A percentile compares a stretch with the other conserved stretches of the same genome.
phyloP scores from a whole-genome alignment of 2,797 vertebrate species.

The Myripristis murdjan region DNA sequence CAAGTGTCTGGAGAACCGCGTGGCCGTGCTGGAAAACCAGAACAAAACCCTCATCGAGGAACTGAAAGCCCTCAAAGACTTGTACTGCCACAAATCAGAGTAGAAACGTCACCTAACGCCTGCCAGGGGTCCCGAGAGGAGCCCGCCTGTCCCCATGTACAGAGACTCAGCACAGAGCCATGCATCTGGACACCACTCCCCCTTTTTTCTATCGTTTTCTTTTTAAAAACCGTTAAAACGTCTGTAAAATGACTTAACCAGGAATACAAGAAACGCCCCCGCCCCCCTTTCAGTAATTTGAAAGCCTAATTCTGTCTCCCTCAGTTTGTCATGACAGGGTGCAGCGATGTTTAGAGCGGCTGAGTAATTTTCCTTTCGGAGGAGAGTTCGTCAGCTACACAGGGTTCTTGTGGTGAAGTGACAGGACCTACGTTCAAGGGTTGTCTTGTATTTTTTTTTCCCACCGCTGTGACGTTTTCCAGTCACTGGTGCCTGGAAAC shows the following conservation, averaged over 20 bases:
- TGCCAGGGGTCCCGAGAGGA: slow-evolving; percentile 42
- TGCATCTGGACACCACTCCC: slow-evolving; percentile 70
- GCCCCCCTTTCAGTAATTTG: slow-evolving; percentile 20
- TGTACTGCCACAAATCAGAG: slow-evolving; percentile 99
- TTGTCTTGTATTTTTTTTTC: background rate
- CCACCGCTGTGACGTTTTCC: slow-evolving; percentile 60
- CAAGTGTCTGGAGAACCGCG: slow-evolving; percentile 99
- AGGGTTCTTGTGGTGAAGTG: slow-evolving; percentile 45
- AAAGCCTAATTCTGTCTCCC: slow-evolving; percentile 16
- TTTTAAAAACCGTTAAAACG: slow-evolving; percentile 70
- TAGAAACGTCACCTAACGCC: slow-evolving; percentile 80
- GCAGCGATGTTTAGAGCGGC: slow-evolving; percentile 3
- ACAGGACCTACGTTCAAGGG: background rate
- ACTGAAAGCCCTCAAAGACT: slow-evolving; percentile 99
- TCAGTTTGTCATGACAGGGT: slow-evolving; percentile 19
- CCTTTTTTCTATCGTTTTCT: slow-evolving; percentile 80
- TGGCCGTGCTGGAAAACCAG: slow-evolving; percentile 99
- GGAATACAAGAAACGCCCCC: slow-evolving; percentile 26
- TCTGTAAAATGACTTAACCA: slow-evolving; percentile 53
- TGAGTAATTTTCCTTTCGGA: background rate
- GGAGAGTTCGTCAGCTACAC: slow-evolving; percentile 13
- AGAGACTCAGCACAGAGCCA: slow-evolving; percentile 89
- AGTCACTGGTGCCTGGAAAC: slow-evolving; percentile 64
- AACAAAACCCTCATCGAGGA: slow-evolving; percentile 99
- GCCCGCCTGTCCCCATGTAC: slow-evolving; percentile 80